Evolutionary conservation across 2,797 vertebrate genomes (phyloP), one percentile per base, ranked within the genome.

Genomic region (Pteronotus mesoamericanus): DNA sequence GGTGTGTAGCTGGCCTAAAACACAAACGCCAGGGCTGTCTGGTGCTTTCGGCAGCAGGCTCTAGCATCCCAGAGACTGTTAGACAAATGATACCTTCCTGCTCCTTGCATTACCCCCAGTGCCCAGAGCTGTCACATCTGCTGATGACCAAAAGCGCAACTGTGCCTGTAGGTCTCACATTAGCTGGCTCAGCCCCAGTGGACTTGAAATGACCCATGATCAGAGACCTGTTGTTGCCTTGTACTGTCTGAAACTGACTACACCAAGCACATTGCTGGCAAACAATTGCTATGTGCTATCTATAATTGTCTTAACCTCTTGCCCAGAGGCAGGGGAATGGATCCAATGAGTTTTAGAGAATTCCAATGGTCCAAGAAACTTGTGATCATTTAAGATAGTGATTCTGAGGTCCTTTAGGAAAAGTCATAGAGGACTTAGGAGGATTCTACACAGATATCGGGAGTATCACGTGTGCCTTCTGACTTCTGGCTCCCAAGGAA

Each of bases 371-470:
- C 48, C 61, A 51, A 68, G 37, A 94, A 96, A 9, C 42, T 61
- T 93, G 1, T 68, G 72, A 92, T 83, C 34, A n/a, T 82, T 83
- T 69, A 78, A 90, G 64, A 68, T 32, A 53, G 22, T 88, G 88
- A 92, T 92, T 89, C 51, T 66, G 26, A n/a, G 26, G 44, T 96
- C 34, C 85, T 75, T 95, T 69, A 86, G 69, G 82, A 91, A 90
- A 94, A 95, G 18, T 77, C 68, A 61, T 11, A 91, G 34, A 85
- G n/a, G 69, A 79, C 34, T 57, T 72, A 19, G 3, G 29, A 91
- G 66, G 59, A 74, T 83, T 94, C 89, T 95, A 66, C 82, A 94
- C 48, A 96, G 92, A 95, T 68, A 94, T 83, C n/a, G 57, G 29
- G 94, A 95, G 12, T 68, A 53, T 84, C 61, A 59, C 75, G 87